These are phyloP conservation scores for Tringa solitaria DNA, from an alignment of 2,113 vertebrate genomes.

Conservation along the genomic window DNA sequence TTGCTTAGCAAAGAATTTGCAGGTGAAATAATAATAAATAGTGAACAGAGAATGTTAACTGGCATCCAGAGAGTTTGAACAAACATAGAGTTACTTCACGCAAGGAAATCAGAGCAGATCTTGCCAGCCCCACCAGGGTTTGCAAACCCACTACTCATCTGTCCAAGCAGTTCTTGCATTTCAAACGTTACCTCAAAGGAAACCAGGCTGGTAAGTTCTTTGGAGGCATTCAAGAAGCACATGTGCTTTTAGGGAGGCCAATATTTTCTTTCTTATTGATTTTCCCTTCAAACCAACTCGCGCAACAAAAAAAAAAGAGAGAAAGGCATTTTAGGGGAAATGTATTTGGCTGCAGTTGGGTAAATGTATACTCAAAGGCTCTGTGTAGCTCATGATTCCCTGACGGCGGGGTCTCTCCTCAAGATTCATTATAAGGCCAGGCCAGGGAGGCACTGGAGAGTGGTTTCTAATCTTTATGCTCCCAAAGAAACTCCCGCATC, in stretches of 20 bases:
- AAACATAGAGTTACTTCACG: neutral
- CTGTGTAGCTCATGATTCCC: rapidly evolving
- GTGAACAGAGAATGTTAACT: neutral
- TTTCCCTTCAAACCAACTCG: neutral
- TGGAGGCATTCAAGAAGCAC: neutral
- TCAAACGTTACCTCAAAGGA: neutral
- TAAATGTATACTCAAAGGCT: neutral
- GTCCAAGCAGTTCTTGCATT: neutral
- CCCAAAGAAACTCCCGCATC: neutral
- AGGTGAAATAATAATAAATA: conserved; percentile 62
- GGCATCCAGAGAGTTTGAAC: conserved; percentile 2
- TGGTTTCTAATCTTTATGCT: neutral
- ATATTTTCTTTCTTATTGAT: neutral
- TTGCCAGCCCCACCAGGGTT: neutral
- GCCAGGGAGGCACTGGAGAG: neutral
- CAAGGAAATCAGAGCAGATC: neutral
- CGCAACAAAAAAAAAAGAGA: neutral
- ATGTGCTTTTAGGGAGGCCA: neutral
- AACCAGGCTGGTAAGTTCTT: neutral
- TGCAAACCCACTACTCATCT: neutral
- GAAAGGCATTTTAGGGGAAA: neutral
- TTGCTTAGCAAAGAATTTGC: conserved; percentile 26
- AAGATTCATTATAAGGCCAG: neutral
- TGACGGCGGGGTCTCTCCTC: neutral
- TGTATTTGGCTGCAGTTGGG: neutral